These are phyloP conservation scores for Calyptommatus sinebrachiatus DNA, from an alignment of 2,113 vertebrate genomes.

Conservation along the genomic window DNA sequence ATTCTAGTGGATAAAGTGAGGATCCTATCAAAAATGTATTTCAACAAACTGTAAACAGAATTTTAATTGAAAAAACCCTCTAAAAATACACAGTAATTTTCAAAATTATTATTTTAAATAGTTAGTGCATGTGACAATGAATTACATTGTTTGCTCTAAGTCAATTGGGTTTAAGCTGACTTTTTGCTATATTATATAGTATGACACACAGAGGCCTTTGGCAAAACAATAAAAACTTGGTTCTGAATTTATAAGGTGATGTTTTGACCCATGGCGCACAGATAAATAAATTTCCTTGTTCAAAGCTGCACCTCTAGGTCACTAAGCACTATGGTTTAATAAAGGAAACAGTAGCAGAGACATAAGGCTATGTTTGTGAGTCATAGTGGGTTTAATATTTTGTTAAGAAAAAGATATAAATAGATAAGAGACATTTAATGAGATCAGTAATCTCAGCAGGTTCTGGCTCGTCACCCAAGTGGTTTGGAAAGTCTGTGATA, in stretches of 20 bases:
- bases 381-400: background rate
- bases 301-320: background rate
- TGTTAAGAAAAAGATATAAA: background rate
- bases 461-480: background rate
- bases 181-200: background rate
- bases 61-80: too few species aligned
- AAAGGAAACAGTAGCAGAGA: background rate
- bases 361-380: background rate
- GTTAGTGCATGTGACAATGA: background rate
- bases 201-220: background rate
- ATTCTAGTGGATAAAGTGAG: too few species aligned
- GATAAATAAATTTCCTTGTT: background rate
- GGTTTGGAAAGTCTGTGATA: background rate
- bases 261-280: background rate
- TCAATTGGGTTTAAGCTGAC: background rate
- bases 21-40: too few species aligned
- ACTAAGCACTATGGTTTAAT: background rate
- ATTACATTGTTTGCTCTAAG: background rate
- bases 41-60: too few species aligned
- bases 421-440: slow-evolving; percentile 13
- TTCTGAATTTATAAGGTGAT: background rate
- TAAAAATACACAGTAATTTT: too few species aligned
- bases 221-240: background rate
- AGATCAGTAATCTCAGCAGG: background rate
- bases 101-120: background rate